phyloP scores from a whole-genome alignment of 2,888 invertebrate genomes.

The Sinopyrophorus schimmeli region DNA sequence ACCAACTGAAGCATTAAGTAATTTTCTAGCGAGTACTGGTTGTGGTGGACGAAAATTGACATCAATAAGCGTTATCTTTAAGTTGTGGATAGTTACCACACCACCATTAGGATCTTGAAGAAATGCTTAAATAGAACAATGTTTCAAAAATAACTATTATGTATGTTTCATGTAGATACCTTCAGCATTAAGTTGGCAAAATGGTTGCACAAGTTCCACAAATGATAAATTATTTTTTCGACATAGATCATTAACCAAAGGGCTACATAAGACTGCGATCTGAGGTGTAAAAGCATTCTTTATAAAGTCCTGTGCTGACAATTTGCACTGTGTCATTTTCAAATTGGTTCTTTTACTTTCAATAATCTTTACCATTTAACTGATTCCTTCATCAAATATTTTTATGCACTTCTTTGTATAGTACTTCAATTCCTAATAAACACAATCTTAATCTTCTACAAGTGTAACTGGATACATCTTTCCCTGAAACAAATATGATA shows the following conservation, averaged over 20 bases:
- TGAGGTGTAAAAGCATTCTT: conserved; percentile 88
- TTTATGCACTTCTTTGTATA: no score
- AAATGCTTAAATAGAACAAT: conserved; percentile 67
- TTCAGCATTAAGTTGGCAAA: conserved; percentile 75
- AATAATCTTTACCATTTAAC: no score
- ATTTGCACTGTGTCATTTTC: conserved; percentile 65
- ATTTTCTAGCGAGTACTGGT: conserved; percentile 78
- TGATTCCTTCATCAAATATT: no score
- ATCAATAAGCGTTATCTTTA: conserved; percentile 80
- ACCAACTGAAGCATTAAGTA: conserved; percentile 65
- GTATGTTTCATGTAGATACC: conserved; percentile 55
- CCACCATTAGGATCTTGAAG: conserved; percentile 83
- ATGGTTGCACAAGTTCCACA: conserved; percentile 88
- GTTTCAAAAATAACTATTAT: not conserved
- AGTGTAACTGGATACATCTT: no score
- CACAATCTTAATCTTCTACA: no score
- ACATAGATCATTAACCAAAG: conserved; percentile 80
- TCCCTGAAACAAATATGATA: no score
- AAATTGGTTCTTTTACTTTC: no score
- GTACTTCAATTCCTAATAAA: no score
- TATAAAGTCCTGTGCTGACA: conserved; percentile 82
- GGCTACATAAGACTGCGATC: conserved; percentile 82
- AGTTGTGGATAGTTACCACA: conserved; percentile 71
- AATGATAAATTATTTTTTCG: conserved; percentile 90
- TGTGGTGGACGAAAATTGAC: conserved; percentile 81